phyloP scores from a whole-genome alignment of 2,888 invertebrate species.

The Aricia artaxerxes region DNA sequence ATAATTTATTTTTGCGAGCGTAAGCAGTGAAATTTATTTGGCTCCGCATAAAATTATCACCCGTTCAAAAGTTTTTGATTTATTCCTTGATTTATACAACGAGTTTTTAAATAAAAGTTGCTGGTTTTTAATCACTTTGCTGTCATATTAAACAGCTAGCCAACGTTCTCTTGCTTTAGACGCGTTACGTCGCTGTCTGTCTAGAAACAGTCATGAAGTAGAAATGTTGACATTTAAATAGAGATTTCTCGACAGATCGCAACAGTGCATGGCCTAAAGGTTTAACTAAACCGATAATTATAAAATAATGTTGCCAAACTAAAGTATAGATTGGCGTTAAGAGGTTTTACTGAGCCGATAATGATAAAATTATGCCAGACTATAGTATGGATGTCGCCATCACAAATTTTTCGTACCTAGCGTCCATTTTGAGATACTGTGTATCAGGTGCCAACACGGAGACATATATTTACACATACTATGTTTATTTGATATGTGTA shows the following conservation, averaged over 20 bases:
- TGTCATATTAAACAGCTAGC: neutral
- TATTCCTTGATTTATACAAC: neutral
- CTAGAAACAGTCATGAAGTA: neutral
- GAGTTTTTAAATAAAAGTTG: neutral
- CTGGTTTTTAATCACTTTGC: neutral
- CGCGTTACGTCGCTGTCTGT: no score
- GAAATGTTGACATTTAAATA: no score
- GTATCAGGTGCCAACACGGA: conserved; percentile 68
- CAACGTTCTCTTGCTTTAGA: neutral
- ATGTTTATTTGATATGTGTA: conserved; percentile 75
- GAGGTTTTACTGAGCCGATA: neutral
- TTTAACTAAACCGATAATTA: neutral
- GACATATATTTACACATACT: conserved; percentile 67
- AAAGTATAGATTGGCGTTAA: neutral
- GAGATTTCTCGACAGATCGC: no score
- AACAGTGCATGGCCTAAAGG: no score
- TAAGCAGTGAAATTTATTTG: neutral
- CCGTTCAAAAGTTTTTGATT: conserved; percentile 4
- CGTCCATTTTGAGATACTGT: conserved; percentile 65
- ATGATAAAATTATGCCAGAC: neutral
- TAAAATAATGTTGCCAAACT: neutral
- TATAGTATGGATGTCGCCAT: conserved; percentile 33
- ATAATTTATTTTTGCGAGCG: neutral
- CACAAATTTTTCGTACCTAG: conserved; percentile 47
- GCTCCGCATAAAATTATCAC: conserved; percentile 9